Evolutionary conservation across 2,113 vertebrate genomes (phyloP).

Genomic region (Seriola quinqueradiata): DNA sequence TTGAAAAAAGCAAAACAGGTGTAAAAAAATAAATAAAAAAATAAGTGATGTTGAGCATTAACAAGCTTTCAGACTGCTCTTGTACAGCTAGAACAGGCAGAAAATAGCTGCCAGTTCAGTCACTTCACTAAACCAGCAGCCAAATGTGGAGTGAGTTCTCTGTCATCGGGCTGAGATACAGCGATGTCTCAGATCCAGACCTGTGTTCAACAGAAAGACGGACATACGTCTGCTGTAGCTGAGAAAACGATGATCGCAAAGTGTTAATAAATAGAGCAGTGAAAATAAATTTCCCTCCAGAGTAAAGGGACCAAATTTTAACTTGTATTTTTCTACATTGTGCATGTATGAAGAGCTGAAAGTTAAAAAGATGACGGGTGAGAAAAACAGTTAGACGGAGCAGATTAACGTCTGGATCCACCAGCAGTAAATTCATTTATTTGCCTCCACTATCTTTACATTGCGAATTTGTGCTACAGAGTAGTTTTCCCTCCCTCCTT

Average conservation of each 20-base stretch:
- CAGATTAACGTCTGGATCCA: constrained; percentile 11
- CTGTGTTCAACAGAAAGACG: neutral
- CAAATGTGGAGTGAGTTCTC: neutral
- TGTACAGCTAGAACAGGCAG: neutral
- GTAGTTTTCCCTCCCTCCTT: neutral
- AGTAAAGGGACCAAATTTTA: neutral
- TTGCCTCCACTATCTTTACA: constrained; percentile 1
- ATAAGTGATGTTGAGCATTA: neutral
- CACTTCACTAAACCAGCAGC: constrained; percentile 4
- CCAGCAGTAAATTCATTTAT: neutral
- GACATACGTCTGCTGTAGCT: neutral
- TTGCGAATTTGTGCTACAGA: neutral
- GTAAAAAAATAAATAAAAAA: neutral
- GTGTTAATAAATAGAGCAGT: too few species aligned
- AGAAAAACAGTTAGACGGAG: neutral
- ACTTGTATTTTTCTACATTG: constrained; percentile 4
- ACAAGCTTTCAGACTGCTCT: neutral
- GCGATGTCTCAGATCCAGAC: neutral
- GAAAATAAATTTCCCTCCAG: neutral
- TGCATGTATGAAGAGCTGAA: neutral
- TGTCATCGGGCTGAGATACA: neutral
- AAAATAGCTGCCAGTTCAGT: constrained; percentile 11
- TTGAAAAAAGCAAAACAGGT: neutral
- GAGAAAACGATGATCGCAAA: neutral
- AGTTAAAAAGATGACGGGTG: neutral